These are phyloP conservation scores for Fragum whitleyi DNA, from an alignment of 2,888 invertebrate species.

Conservation along the genomic window DNA sequence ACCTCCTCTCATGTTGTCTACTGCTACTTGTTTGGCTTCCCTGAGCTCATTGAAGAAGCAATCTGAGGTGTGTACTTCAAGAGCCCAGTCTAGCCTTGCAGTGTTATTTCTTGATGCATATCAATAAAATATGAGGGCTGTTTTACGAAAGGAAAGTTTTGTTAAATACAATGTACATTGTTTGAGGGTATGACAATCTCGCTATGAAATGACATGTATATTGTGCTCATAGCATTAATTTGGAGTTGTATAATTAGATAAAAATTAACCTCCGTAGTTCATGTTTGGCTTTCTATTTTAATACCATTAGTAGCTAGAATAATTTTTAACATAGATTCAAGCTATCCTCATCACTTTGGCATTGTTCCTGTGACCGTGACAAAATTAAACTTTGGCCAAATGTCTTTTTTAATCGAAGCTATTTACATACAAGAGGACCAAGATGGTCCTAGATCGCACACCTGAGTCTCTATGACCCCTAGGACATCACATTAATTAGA, in stretches of 20 bases:
- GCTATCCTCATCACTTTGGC: too few relatives aligned
- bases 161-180: not conserved
- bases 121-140: constrained; percentile 1
- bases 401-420: too few relatives aligned
- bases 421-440: too few relatives aligned
- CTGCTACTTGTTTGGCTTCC: not conserved
- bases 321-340: too few relatives aligned
- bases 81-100: not conserved
- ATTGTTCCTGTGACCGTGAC: not conserved
- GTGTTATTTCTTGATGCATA: constrained; percentile 13
- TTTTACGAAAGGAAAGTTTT: not conserved
- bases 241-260: constrained; percentile 79
- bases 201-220: constrained; percentile 78
- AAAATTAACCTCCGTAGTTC: constrained; percentile 73
- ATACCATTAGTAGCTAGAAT: too few relatives aligned
- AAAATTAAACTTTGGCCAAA: too few relatives aligned
- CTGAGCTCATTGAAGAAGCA: constrained; percentile 11
- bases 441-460: too few relatives aligned
- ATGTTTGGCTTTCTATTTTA: not conserved
- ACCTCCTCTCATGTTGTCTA: too few relatives aligned
- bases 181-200: constrained; percentile 16
- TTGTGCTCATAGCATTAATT: constrained; percentile 82
- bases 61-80: constrained; percentile 21
- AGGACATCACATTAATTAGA: too few relatives aligned
- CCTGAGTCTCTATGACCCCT: too few relatives aligned